Evolutionary conservation across 1,140 invertebrate genomes (phyloP).

Genomic region (Papilio aristodemus): DNA sequence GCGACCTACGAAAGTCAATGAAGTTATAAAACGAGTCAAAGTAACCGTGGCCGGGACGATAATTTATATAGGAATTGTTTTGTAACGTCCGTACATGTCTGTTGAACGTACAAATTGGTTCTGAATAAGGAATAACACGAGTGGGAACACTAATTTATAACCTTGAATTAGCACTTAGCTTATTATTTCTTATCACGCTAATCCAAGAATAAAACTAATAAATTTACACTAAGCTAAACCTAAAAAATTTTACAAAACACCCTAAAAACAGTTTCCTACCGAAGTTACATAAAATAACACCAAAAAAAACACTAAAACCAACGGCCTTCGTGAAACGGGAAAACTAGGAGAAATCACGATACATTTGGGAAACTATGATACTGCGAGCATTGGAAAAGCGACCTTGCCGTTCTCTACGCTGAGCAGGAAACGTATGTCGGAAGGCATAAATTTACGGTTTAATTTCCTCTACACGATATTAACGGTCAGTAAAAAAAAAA

Average conservation of each 20-base stretch:
- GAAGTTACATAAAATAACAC: constrained; percentile 17
- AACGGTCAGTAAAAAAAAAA: constrained; percentile 40
- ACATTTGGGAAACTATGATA: constrained; percentile 44
- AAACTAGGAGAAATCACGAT: constrained; percentile 43
- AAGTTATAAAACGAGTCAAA: constrained; percentile 24
- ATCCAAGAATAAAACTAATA: constrained; percentile 3
- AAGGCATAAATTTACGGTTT: constrained; percentile 54
- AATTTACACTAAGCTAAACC: constrained; percentile 15
- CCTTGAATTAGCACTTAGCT: background rate
- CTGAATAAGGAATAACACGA: background rate
- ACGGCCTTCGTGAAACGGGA: constrained; percentile 39
- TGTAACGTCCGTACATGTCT: constrained; percentile 6
- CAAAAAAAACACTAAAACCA: constrained; percentile 26
- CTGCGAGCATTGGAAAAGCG: constrained; percentile 42
- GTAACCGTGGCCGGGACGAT: background rate
- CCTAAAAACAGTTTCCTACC: constrained; percentile 22
- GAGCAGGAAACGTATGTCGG: constrained; percentile 52
- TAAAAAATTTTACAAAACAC: constrained; percentile 2
- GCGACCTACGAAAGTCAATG: constrained; percentile 23
- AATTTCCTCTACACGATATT: constrained; percentile 55
- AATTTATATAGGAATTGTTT: constrained; percentile 29
- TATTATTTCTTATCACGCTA: constrained; percentile 26
- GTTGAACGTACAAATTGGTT: background rate
- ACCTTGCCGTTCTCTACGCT: constrained; percentile 39
- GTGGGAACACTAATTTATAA: background rate